phyloP scores from a whole-genome alignment of 2,113 vertebrate species.

The Mesoclemmys tuberculata region DNA sequence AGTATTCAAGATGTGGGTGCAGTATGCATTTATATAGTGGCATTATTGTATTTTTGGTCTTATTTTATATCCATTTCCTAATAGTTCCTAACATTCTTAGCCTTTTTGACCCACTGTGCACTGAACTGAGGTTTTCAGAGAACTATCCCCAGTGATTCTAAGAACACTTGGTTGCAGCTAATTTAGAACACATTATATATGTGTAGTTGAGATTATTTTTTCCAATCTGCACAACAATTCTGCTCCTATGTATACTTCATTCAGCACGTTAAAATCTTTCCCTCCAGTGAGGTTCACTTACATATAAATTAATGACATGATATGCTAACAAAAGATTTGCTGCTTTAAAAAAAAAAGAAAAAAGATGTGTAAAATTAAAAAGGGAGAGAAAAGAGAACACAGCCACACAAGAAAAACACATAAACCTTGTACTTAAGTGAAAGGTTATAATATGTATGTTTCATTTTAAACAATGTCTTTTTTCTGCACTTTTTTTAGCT shows the following conservation, averaged over 20 bases:
- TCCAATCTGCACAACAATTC: not conserved
- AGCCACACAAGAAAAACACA: not conserved
- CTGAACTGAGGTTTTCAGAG: not conserved
- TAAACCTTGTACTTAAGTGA: not conserved
- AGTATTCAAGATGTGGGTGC: not conserved
- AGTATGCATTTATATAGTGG: not conserved
- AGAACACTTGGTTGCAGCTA: not conserved
- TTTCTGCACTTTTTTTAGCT: slow-evolving; percentile 36
- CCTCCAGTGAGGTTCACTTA: not conserved
- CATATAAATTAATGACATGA: not conserved
- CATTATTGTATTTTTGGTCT: not conserved
- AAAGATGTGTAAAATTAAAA: not conserved
- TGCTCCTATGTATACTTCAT: not conserved
- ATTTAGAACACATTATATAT: not conserved
- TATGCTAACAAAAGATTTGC: not conserved
- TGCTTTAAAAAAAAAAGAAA: not conserved
- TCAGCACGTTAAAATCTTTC: not conserved
- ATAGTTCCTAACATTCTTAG: not conserved
- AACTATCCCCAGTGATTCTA: not conserved
- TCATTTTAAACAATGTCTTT: slow-evolving; percentile 51
- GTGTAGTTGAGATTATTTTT: not conserved
- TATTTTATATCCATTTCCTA: not conserved
- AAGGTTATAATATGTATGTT: slow-evolving; percentile 41
- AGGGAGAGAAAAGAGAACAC: not conserved
- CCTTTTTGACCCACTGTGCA: not conserved